Percentiles rank a stretch among this genome's conserved stretches.
These are phyloP conservation scores for Cantharis lateralis DNA, from an alignment of 2,888 invertebrate genomes.

Conservation along the genomic window DNA sequence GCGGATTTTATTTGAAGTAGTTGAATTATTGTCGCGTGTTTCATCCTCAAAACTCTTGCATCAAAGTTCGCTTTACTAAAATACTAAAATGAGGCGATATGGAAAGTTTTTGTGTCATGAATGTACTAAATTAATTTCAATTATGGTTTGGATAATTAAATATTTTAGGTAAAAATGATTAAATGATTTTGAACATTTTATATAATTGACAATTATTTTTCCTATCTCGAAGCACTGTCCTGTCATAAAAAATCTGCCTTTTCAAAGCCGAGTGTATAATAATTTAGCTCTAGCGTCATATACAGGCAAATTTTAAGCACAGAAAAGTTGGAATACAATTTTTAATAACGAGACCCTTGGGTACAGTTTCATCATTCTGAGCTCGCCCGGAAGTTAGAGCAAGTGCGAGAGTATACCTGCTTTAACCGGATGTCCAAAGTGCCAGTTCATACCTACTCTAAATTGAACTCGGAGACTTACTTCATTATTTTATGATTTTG, in stretches of 20 bases:
- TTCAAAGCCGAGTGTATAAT: slow-evolving; percentile 37
- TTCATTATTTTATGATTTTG: slow-evolving; percentile 21
- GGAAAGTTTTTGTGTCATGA: not conserved
- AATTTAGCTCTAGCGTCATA: slow-evolving; percentile 40
- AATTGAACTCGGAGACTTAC: slow-evolving; percentile 18
- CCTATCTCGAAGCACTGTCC: slow-evolving; percentile 28
- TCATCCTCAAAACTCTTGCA: slow-evolving; percentile 13
- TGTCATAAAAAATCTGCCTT: slow-evolving; percentile 34
- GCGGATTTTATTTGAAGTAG: slow-evolving; percentile 18
- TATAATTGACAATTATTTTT: slow-evolving; percentile 37
- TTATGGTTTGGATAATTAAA: slow-evolving; percentile 1
- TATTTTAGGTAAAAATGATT: not conserved
- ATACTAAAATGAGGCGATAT: not conserved
- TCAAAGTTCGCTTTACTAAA: slow-evolving; percentile 8
- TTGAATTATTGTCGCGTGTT: slow-evolving; percentile 20
- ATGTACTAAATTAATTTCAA: slow-evolving; percentile 6
- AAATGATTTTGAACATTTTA: slow-evolving; percentile 13
- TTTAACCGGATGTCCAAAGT: slow-evolving; percentile 19
- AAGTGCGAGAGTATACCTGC: slow-evolving; percentile 25
- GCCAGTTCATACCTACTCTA: slow-evolving; percentile 20
- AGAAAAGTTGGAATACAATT: slow-evolving; percentile 50
- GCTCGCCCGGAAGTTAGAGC: slow-evolving; percentile 35
- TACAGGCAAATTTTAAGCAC: slow-evolving; percentile 50
- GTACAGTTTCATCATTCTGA: slow-evolving; percentile 47
- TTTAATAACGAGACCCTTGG: slow-evolving; percentile 52